Conservation (phyloP, 2,888 invertebrate genomes). For the Conistra vaccinii region DNA sequence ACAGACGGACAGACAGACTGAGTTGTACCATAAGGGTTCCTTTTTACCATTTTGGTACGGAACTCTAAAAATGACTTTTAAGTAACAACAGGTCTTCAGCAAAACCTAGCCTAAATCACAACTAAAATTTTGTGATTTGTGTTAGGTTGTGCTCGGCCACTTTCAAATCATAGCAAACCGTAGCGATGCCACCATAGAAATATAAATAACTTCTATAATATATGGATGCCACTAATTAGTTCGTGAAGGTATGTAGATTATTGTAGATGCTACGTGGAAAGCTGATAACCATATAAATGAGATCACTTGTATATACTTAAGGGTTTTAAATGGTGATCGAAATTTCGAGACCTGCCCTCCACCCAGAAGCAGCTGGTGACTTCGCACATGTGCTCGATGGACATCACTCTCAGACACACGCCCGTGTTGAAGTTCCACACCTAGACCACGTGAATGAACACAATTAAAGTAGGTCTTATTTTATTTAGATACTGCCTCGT, state of each 20-base stretch:
- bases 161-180: background rate
- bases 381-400: conserved; percentile 91
- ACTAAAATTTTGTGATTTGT: background rate
- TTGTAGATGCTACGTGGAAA: background rate
- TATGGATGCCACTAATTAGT: background rate
- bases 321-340: background rate
- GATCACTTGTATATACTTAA: background rate
- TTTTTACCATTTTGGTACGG: too few species aligned
- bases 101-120: background rate
- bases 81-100: background rate
- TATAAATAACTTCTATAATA: too few species aligned
- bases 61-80: too few species aligned
- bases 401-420: conserved; percentile 93
- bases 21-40: too few species aligned
- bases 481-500: too few species aligned
- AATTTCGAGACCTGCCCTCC: conserved; percentile 82
- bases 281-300: background rate
- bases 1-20: too few species aligned
- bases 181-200: background rate
- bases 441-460: conserved; percentile 69
- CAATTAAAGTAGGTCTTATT: background rate
- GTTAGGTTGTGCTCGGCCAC: background rate
- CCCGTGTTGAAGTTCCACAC: conserved; percentile 97
- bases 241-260: background rate
- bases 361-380: conserved; percentile 91